Evolutionary conservation across 2,888 invertebrate species (phyloP), one percentile per base, ranked within the genome.

Genomic region (Phortica magna): DNA sequence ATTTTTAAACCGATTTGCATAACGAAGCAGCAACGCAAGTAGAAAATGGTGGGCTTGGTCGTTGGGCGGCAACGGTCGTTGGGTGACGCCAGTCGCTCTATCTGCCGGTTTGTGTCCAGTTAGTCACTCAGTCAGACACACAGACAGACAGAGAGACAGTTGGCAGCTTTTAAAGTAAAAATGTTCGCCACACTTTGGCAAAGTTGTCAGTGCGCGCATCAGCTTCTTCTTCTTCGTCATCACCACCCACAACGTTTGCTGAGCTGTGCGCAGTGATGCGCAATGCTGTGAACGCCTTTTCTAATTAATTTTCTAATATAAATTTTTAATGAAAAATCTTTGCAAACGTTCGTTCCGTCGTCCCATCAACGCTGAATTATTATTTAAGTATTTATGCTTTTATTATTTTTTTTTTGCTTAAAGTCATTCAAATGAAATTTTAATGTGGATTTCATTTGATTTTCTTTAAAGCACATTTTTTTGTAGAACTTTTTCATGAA

Each of bases 281-380:
- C 73, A 57, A 43, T 57, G 48, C 53, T 48, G 67, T 61, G 70
- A 76, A 76, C 57, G 72, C 64, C 53, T 42, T 75, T 81, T 87
- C 83, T 88, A 88, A 86, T 86, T 86, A 86, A 83, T 88, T 87
- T 86, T 76, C 79, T 80, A 83, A 84, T 79, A 78, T 73, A 68
- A 67, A 76, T 73, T 73, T 76, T 76, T 76, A 76, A 76, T 76
- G 77, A 75, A 75, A 73, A 68, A 72, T 78, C 22, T 71, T 67
- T 39, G 48, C 48, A 2, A 14, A 48, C 1, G 9, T 48, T 48
- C 14, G 9, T 12, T n/a, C n/a, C 48, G 9, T 1, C 9, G 7
- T 12, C 14, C 3, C 9, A 48, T 12, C 14, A 48, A 12, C 48
- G 14, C 48, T 12, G 48, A 3, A 48, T 9, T 48, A 48, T 48